These are phyloP conservation scores for Xylota segnis DNA, from an alignment of 2,888 invertebrate species.

Conservation along the genomic window DNA sequence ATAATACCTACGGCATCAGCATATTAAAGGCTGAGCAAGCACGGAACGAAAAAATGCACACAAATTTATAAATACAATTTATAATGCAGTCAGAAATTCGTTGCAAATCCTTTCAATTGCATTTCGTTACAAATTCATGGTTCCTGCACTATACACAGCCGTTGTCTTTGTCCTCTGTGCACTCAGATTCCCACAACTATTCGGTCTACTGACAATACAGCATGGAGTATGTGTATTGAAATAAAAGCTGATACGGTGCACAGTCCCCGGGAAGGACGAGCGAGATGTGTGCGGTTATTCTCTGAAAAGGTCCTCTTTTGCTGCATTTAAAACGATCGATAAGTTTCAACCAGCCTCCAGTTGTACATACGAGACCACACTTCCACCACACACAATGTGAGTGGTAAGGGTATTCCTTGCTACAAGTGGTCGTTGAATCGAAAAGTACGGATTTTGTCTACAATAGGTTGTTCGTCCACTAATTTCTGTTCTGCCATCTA, in stretches of 20 bases:
- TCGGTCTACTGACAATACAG: conserved; percentile 26
- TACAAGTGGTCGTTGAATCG: conserved; percentile 47
- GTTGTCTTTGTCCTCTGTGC: conserved; percentile 5
- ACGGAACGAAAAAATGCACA: background rate
- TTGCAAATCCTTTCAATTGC: conserved; percentile 26
- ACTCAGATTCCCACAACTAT: conserved; percentile 22
- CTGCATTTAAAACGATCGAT: conserved; percentile 50
- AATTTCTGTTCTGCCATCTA: conserved; percentile 39
- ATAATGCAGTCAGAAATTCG: conserved; percentile 17
- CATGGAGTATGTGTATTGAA: conserved; percentile 29
- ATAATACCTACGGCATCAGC: conserved; percentile 2
- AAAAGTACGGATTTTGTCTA: conserved; percentile 19
- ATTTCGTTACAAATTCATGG: conserved; percentile 18
- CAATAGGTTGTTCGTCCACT: conserved; percentile 17
- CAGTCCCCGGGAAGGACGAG: background rate
- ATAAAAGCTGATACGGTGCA: conserved; percentile 22
- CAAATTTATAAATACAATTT: conserved; percentile 28
- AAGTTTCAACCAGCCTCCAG: conserved; percentile 43
- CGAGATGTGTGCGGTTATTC: conserved; percentile 32
- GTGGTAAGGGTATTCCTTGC: conserved; percentile 11
- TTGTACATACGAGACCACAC: background rate
- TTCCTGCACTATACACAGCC: background rate
- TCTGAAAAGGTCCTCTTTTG: conserved; percentile 20
- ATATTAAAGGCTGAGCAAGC: conserved; percentile 13
- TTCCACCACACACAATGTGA: conserved; percentile 11